Evolutionary conservation across 2,113 vertebrate genomes (phyloP), one percentile per base, ranked within the genome.

Genomic region (Nannobrachium achirus): DNA sequence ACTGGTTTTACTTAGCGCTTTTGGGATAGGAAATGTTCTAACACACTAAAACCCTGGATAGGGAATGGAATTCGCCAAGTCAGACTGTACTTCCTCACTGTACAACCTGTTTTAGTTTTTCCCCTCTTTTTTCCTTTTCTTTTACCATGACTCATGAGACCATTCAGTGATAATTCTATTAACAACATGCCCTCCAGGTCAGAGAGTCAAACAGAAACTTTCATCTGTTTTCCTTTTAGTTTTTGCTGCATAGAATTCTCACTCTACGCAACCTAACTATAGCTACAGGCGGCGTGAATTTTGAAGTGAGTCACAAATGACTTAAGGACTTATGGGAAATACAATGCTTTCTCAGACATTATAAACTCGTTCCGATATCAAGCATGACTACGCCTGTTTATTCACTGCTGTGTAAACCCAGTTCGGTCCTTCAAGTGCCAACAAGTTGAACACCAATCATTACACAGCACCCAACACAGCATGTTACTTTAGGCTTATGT

Each of bases 11-110:
- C 57, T 52, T 20, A 1, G 56, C 75, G 16, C 50, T 73, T 63
- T 59, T 33, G 25, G 39, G 52, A 70, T 56, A 77, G 80, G 79
- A 88, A 85, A 66, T 44, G 55, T 63, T 78, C 67, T 75, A 65
- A 61, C 10, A 67, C 19, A 52, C 63, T 58, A 66, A 80, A 83
- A 71, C 74, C 73, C 69, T 51, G 52, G 25, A 74, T 86, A 70
- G 69, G 67, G 13, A 4, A 11, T 42, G 45, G 53, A 44, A 45
- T 57, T 42, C 75, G 79, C 57, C 57, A 67, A 66, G 58, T 64
- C 38, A 65, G 52, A 60, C 46, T 19, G 60, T 66, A 69, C 50
- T 41, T 65, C 59, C 53, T 70, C 20, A 8, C 51, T 69, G 45
- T 61, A 20, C 39, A 63, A 71, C 75, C 66, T 40, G n/a, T n/a